Evolutionary conservation across 1,140 invertebrate species (phyloP).

Genomic region (Anoplolepis gracilipes): DNA sequence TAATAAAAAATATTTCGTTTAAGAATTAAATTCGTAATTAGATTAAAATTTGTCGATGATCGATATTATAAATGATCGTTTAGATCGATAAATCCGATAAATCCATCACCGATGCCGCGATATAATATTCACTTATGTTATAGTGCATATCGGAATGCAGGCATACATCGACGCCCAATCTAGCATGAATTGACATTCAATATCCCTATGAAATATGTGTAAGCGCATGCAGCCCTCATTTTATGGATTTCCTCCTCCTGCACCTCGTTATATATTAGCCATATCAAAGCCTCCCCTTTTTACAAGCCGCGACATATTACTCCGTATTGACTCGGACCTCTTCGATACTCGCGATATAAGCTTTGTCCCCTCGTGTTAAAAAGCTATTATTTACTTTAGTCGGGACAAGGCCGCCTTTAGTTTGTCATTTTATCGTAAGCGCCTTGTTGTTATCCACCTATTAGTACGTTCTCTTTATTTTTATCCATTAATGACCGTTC

Average conservation of each 20-base stretch:
- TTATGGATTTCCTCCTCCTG: slow-evolving; percentile 37
- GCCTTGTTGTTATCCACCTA: neutral
- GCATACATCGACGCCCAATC: neutral
- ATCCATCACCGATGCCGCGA: neutral
- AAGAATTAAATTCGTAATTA: neutral
- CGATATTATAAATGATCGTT: neutral
- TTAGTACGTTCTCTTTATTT: neutral
- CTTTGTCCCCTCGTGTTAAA: neutral
- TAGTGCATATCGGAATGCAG: neutral
- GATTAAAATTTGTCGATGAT: neutral
- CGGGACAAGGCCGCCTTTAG: neutral
- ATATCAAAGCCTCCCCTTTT: slow-evolving; percentile 45
- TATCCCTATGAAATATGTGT: slow-evolving; percentile 29
- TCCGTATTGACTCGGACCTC: neutral
- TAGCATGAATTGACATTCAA: slow-evolving; percentile 42
- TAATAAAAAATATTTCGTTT: too few relatives aligned
- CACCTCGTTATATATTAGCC: neutral
- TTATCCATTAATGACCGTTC: neutral
- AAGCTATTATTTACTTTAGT: neutral
- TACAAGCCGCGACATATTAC: slow-evolving; percentile 36
- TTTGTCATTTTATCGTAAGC: neutral
- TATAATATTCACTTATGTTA: slow-evolving; percentile 2
- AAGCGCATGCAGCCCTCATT: neutral
- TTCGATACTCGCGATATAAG: neutral
- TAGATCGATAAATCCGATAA: neutral